phyloP scores from a whole-genome alignment of 2,888 invertebrate genomes.

The Villa cingulata region DNA sequence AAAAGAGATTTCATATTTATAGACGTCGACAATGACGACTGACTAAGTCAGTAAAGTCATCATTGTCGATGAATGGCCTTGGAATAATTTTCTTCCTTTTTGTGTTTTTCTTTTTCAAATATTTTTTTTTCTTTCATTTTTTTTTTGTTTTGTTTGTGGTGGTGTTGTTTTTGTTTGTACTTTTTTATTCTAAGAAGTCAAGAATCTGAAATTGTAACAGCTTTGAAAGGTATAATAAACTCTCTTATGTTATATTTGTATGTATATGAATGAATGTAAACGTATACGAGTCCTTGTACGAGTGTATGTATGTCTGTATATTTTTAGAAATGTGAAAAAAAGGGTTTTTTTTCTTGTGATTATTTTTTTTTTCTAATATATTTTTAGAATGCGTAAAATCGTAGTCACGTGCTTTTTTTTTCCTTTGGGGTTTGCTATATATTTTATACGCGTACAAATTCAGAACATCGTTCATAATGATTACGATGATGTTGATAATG shows the following conservation, averaged over 20 bases:
- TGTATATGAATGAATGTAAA: no score
- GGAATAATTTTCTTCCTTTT: background rate
- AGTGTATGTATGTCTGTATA: no score
- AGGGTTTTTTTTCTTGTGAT: background rate
- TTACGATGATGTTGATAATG: background rate
- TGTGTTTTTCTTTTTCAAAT: background rate
- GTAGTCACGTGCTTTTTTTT: constrained; percentile 9
- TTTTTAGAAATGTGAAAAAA: background rate
- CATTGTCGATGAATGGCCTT: background rate
- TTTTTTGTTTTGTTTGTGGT: no score
- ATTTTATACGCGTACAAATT: no score
- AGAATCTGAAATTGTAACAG: background rate
- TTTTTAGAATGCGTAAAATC: constrained; percentile 8
- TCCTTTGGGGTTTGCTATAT: background rate
- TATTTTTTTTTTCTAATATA: background rate
- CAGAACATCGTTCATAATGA: background rate
- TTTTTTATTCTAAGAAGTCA: background rate
- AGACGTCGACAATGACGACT: no score
- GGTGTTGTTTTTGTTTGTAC: no score
- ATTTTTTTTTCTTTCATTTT: no score
- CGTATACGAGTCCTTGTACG: no score
- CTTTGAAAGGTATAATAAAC: background rate
- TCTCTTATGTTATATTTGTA: no score
- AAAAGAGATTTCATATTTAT: background rate
- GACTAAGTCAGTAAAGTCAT: background rate